Conservation (phyloP, 1,140 invertebrate genomes). For the Drosophila malerkotliana region DNA sequence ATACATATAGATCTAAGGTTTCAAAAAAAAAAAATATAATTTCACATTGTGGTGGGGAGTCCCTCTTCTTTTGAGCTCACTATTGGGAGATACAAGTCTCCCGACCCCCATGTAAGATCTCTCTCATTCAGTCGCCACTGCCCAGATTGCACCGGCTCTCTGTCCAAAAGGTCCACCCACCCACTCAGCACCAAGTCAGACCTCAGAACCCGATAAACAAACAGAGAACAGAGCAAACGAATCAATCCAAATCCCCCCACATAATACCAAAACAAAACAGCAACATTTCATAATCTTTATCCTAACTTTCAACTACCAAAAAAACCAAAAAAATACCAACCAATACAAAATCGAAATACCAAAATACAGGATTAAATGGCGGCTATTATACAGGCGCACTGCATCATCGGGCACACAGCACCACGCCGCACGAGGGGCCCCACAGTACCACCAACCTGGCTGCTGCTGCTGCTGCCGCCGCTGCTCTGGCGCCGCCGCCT, state of each 20-base stretch:
- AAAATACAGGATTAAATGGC: constrained; percentile 87
- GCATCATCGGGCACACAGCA: constrained; percentile 91
- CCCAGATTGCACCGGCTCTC: constrained; percentile 21
- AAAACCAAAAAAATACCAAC: constrained; percentile 67
- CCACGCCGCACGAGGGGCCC: constrained; percentile 89
- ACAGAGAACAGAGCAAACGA: constrained; percentile 23
- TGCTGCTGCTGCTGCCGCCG: constrained; percentile 72
- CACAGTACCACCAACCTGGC: constrained; percentile 85
- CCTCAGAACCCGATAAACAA: constrained; percentile 10
- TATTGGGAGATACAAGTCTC: not conserved
- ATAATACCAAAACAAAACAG: constrained; percentile 41
- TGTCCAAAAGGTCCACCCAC: constrained; percentile 1
- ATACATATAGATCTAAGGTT: constrained; percentile 21
- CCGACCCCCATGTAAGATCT: not conserved
- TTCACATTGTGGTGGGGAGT: not conserved
- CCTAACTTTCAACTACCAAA: constrained; percentile 43
- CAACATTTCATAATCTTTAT: constrained; percentile 44
- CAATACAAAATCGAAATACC: constrained; percentile 72
- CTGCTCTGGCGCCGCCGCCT: constrained; percentile 85
- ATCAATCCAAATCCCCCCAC: constrained; percentile 19
- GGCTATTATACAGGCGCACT: constrained; percentile 89
- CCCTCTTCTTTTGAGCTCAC: constrained; percentile 9
- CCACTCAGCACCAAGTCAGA: constrained; percentile 14
- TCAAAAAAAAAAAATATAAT: not conserved
- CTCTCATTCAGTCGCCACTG: constrained; percentile 12